Percentiles rank a stretch among this genome's conserved stretches.
phyloP scores from a whole-genome alignment of 2,888 invertebrate genomes.

The Agrenia bidenticulata region DNA sequence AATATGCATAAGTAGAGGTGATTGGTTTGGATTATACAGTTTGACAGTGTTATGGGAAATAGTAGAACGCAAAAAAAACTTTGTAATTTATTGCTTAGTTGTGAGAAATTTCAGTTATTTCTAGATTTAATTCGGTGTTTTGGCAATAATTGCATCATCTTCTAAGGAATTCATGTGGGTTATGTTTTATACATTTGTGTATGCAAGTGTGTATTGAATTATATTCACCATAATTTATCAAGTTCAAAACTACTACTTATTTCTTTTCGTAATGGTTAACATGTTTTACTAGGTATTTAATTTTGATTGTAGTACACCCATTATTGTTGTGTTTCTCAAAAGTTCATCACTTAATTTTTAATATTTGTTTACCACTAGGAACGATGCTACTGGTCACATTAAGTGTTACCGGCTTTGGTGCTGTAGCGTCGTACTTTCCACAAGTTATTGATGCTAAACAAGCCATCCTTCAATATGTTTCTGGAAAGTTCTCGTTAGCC shows the following conservation, averaged over 20 bases:
- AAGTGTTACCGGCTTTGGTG: slow-evolving; percentile 83
- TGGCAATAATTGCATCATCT: no score
- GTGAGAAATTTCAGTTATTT: no score
- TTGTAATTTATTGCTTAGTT: no score
- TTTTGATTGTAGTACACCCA: not conserved
- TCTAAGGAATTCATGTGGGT: no score
- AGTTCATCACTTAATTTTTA: not conserved
- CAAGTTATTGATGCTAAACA: slow-evolving; percentile 87
- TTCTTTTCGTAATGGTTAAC: not conserved
- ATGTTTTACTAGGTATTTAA: not conserved
- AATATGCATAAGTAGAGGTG: no score
- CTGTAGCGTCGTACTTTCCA: slow-evolving; percentile 86
- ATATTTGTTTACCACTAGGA: slow-evolving; percentile 59
- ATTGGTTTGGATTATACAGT: no score
- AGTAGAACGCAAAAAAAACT: no score
- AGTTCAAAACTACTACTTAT: not conserved
- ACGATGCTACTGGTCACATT: slow-evolving; percentile 89
- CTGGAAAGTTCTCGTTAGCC: slow-evolving; percentile 85
- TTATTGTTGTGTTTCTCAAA: not conserved
- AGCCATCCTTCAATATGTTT: slow-evolving; percentile 84
- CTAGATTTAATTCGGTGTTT: no score
- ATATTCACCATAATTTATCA: not conserved
- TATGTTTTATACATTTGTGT: no score
- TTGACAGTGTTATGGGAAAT: no score
- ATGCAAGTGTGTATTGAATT: no score